A percentile compares a stretch with the other conserved stretches of the same genome.
Conservation (phyloP, 2,888 invertebrate genomes). For the Malacosoma neustria region DNA sequence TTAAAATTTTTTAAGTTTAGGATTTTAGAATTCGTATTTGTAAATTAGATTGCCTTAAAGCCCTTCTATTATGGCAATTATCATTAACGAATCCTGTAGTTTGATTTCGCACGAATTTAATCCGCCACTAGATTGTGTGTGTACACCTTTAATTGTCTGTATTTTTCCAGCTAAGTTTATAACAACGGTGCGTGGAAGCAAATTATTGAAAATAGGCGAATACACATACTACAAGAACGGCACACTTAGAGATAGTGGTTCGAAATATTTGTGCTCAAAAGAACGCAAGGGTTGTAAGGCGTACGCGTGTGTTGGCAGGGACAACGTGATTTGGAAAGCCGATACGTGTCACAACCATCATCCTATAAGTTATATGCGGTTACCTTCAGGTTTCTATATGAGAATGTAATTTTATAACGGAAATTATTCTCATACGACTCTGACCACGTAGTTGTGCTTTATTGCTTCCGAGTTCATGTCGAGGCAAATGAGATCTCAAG, state of each 20-base stretch:
- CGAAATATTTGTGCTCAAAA: slow-evolving; percentile 6
- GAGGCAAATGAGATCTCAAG: too few relatives aligned
- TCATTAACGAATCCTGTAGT: too few relatives aligned
- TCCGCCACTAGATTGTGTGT: too few relatives aligned
- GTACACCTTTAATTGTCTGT: background rate
- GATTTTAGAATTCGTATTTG: too few relatives aligned
- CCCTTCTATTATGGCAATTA: too few relatives aligned
- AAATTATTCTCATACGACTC: too few relatives aligned
- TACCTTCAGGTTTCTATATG: slow-evolving; percentile 4
- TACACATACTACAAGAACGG: slow-evolving; percentile 32
- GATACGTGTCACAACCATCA: slow-evolving; percentile 3
- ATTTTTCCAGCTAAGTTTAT: slow-evolving; percentile 20
- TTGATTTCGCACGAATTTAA: too few relatives aligned
- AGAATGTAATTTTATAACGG: too few relatives aligned
- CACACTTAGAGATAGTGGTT: slow-evolving; percentile 22
- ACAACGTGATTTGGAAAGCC: background rate
- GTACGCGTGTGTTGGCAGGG: background rate
- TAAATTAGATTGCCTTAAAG: too few relatives aligned
- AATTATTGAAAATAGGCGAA: slow-evolving; percentile 25
- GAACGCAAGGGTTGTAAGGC: slow-evolving; percentile 4
- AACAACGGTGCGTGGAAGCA: slow-evolving; percentile 17
- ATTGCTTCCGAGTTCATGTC: too few relatives aligned
- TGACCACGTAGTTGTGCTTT: too few relatives aligned
- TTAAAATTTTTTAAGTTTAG: too few relatives aligned
- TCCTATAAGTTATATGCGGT: slow-evolving; percentile 4